Percentiles rank a stretch among this genome's conserved stretches.
Conservation (phyloP, 1,140 invertebrate genomes). For the Meteorus sp. region DNA sequence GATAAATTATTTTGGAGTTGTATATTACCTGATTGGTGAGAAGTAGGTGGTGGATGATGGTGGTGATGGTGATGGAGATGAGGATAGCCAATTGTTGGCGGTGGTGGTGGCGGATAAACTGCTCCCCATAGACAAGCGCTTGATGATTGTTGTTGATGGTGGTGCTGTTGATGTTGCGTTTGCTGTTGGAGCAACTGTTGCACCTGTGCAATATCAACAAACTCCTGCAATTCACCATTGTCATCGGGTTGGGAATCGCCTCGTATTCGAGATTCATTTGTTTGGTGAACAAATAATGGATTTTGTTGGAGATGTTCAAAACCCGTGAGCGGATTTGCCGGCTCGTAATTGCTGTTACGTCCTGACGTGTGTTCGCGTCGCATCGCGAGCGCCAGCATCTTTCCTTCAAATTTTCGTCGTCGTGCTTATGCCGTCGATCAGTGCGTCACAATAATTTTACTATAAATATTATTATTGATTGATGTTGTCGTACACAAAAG, state of each 20-base stretch:
- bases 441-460: neutral
- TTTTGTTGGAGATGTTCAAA: constrained; percentile 54
- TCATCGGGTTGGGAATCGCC: constrained; percentile 43
- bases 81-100: constrained; percentile 44
- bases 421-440: constrained; percentile 21
- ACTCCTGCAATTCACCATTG: constrained; percentile 52
- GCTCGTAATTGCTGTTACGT: constrained; percentile 51
- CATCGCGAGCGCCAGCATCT: constrained; percentile 58
- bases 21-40: constrained; percentile 44
- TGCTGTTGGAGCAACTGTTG: constrained; percentile 52
- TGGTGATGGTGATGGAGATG: constrained; percentile 50
- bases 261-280: constrained; percentile 32
- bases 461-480: no score
- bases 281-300: constrained; percentile 40
- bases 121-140: constrained; percentile 50
- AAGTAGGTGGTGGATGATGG: constrained; percentile 37
- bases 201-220: constrained; percentile 54
- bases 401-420: constrained; percentile 44
- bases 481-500: no score
- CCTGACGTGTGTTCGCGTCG: constrained; percentile 57
- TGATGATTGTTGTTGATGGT: constrained; percentile 39
- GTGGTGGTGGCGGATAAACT: constrained; percentile 52
- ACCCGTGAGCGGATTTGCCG: constrained; percentile 48
- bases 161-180: constrained; percentile 45
- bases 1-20: neutral